Conservation (phyloP, 2,888 invertebrate genomes). For the Microchrysa polita region DNA sequence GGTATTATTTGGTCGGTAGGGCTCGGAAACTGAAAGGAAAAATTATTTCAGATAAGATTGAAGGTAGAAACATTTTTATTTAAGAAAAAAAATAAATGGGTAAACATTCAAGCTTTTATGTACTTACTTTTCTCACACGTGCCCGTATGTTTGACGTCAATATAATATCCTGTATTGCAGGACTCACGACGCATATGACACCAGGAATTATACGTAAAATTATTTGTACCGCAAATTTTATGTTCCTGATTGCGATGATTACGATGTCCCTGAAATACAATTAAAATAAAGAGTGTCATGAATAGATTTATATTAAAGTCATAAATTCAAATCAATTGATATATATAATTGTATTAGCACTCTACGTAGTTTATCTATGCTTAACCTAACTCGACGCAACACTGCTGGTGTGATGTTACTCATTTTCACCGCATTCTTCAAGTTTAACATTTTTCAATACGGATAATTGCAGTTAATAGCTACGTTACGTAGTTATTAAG, state of each 20-base stretch:
- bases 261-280: conserved; percentile 54
- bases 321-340: conserved; percentile 20
- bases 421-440: no score
- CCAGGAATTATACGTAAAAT: conserved; percentile 79
- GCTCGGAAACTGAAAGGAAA: conserved; percentile 16
- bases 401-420: no score
- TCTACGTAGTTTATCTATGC: no score
- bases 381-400: no score
- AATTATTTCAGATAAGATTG: no score
- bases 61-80: no score
- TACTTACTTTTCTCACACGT: conserved; percentile 65
- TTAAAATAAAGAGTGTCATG: background rate
- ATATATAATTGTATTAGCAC: background rate
- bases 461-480: no score
- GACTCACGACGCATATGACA: conserved; percentile 82
- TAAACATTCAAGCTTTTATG: background rate
- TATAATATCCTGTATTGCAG: conserved; percentile 76
- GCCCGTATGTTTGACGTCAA: conserved; percentile 76
- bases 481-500: no score
- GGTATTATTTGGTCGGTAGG: background rate
- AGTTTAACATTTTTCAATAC: no score
- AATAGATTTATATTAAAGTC: background rate
- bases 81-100: no score
- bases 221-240: conserved; percentile 77
- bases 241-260: conserved; percentile 59